A percentile compares a stretch with the other conserved stretches of the same genome.
These are phyloP conservation scores for Agrilus planipennis DNA, from an alignment of 1,140 invertebrate genomes.

Conservation along the genomic window DNA sequence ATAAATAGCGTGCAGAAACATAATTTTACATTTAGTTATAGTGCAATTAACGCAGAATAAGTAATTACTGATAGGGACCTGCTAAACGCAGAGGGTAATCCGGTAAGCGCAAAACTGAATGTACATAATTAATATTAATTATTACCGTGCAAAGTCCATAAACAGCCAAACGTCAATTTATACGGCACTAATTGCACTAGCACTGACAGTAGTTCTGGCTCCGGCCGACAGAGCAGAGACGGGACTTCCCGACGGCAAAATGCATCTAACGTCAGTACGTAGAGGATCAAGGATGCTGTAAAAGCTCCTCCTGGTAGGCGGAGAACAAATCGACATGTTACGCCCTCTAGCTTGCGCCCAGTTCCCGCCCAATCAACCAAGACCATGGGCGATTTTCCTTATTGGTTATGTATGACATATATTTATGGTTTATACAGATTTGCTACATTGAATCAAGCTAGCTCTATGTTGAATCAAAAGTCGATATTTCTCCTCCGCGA, in stretches of 20 bases:
- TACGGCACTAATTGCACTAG: conserved; percentile 8
- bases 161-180: conserved; percentile 3
- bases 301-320: conserved; percentile 16
- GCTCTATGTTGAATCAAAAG: too few relatives aligned
- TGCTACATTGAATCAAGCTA: too few relatives aligned
- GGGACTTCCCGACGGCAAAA: conserved; percentile 11
- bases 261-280: conserved; percentile 4
- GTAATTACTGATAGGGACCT: too few relatives aligned
- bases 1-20: too few relatives aligned
- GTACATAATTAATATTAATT: conserved; percentile 8
- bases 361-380: conserved; percentile 20
- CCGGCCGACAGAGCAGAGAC: conserved; percentile 11
- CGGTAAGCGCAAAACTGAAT: too few relatives aligned
- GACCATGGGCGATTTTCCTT: conserved; percentile 10
- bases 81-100: too few relatives aligned
- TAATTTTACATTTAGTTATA: too few relatives aligned
- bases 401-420: conserved; percentile 7
- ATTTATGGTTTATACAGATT: too few relatives aligned
- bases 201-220: conserved; percentile 9
- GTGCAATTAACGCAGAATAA: too few relatives aligned
- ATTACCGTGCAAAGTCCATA: conserved; percentile 8
- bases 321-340: conserved; percentile 7
- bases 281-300: conserved; percentile 24
- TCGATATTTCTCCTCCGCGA: too few relatives aligned
- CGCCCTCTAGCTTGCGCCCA: conserved; percentile 7